A percentile compares a stretch with the other conserved stretches of the same genome.
Conservation (phyloP, 2,888 invertebrate genomes). For the Mechanitis mazaeus region DNA sequence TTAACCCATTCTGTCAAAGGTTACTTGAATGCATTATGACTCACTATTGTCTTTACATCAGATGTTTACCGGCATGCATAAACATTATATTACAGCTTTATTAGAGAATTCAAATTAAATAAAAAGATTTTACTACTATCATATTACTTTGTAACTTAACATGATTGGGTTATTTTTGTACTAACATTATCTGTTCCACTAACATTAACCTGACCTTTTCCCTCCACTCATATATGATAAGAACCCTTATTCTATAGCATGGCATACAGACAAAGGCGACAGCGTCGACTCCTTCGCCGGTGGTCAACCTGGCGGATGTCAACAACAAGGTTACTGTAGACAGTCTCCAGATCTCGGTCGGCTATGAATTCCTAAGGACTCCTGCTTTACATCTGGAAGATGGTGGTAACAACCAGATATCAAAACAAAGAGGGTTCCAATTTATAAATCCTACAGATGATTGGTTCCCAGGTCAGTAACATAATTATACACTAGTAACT, state of each 20-base stretch:
- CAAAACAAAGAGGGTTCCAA: slow-evolving; percentile 89
- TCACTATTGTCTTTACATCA: slow-evolving; percentile 1
- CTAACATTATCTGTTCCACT: slow-evolving; percentile 32
- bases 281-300: slow-evolving; percentile 85
- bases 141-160: slow-evolving; percentile 3
- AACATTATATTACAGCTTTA: not conserved
- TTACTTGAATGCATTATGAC: not conserved
- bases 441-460: slow-evolving; percentile 90
- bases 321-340: slow-evolving; percentile 83
- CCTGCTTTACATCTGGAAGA: slow-evolving; percentile 81
- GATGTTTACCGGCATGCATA: slow-evolving; percentile 5
- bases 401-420: slow-evolving; percentile 82
- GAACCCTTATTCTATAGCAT: slow-evolving; percentile 78
- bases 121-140: not conserved
- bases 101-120: slow-evolving; percentile 9
- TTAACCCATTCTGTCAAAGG: not conserved
- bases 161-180: slow-evolving; percentile 16
- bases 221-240: slow-evolving; percentile 51
- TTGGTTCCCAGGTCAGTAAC: slow-evolving; percentile 86
- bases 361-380: slow-evolving; percentile 89
- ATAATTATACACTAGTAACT: slow-evolving; percentile 5
- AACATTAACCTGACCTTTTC: slow-evolving; percentile 39
- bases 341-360: slow-evolving; percentile 85
- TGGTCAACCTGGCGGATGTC: slow-evolving; percentile 88
- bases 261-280: slow-evolving; percentile 92